Evolutionary conservation across 1,140 invertebrate species (phyloP), one percentile per base, ranked within the genome.

Genomic region (Bradysia coprophila): DNA sequence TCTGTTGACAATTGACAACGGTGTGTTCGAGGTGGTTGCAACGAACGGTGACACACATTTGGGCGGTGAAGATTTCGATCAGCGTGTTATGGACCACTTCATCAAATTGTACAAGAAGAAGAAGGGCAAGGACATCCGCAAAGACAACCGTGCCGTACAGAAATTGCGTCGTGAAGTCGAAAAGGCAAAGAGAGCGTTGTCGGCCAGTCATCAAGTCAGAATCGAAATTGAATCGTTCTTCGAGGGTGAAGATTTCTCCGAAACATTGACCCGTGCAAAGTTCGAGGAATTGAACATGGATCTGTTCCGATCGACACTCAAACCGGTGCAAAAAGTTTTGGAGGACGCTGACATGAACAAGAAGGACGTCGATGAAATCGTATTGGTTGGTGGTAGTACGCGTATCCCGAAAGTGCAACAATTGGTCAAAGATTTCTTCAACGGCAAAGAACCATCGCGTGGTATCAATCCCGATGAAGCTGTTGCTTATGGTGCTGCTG

Each of bases 241-340:
- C 54, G 94, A 99, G 57, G 93, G 94, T 51, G 92, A 97, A 56
- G 95, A 99, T 57, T 99, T 99, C 76, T 93, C 87, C n/a, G 95
- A 98, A 67, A 94, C 91, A 10, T 69, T 99, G 34, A 98, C 96
- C 43, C 75, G 96, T 55, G 95, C 96, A 53, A 98, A 97, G 68
- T 99, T 99, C 61, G 96, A 99, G 62, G 96, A 99, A 64, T 67
- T 99, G 55, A 98, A 98, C 72, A 93, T 97, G 85, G 93, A 98
- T 63, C 72, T 98, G 24, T 98, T 98, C 85, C 75, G 89, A 53
- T 92, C 88, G 20, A 99, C 96, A 3, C 73, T 99, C 67, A 97
- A 98, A 63, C 95, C 95, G 9, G 94, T 99, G n/a, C 87, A 93
- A 55, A 94, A 95, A 59, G 86, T 93, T 28, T 66, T 99, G 47